phyloP scores from a whole-genome alignment of 2,797 vertebrate genomes.

The Muscicapa comitata region DNA sequence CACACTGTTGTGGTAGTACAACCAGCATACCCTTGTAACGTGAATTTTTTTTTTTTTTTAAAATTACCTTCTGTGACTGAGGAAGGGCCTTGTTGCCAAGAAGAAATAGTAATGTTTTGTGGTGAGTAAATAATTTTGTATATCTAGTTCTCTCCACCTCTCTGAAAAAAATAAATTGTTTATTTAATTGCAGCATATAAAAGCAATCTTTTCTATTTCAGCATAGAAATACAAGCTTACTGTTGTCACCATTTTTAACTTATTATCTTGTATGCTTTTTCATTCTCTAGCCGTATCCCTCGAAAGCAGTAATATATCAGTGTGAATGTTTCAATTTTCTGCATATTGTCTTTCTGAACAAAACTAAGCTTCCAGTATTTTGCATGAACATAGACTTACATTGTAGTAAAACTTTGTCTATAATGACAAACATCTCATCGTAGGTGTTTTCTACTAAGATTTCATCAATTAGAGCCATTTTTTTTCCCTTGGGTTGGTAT shows the following conservation, averaged over 20 bases:
- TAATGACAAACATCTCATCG: background rate
- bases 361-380: background rate
- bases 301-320: background rate
- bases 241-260: background rate
- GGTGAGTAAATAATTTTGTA: background rate
- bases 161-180: background rate
- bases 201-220: background rate
- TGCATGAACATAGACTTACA: background rate
- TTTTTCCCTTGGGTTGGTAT: background rate
- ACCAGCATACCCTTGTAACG: background rate
- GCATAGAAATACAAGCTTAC: background rate
- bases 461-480: slow-evolving; percentile 4
- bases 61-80: background rate
- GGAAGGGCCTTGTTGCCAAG: background rate
- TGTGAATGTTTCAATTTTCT: background rate
- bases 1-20: background rate
- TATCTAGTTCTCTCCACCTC: background rate
- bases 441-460: slow-evolving; percentile 12
- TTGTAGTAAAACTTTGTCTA: background rate
- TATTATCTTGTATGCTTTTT: background rate
- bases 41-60: background rate
- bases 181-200: background rate
- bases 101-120: background rate
- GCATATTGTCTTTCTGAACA: background rate
- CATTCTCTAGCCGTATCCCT: background rate